These are phyloP conservation scores for Steatocranus sp. DNA, from an alignment of 2,797 vertebrate genomes.

Conservation along the genomic window DNA sequence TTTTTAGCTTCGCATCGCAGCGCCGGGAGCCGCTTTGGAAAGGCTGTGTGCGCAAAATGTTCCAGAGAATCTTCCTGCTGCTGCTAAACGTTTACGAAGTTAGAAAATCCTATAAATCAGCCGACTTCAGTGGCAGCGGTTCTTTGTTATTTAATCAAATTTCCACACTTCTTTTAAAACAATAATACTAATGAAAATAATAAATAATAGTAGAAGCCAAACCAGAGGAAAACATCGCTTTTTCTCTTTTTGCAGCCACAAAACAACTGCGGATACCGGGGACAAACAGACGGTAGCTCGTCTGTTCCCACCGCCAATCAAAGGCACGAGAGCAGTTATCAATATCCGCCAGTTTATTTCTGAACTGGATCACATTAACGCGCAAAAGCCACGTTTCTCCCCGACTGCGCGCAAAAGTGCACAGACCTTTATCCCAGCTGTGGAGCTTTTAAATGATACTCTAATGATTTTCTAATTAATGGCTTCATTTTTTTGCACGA, in stretches of 20 bases:
- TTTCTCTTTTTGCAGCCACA: neutral
- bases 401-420: neutral
- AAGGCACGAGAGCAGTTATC: neutral
- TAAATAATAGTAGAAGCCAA: rapidly evolving
- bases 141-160: neutral
- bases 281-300: neutral
- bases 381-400: neutral
- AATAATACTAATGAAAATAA: rapidly evolving
- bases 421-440: neutral
- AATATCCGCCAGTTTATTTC: neutral
- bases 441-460: neutral
- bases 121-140: neutral
- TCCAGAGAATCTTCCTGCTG: neutral
- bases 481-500: neutral
- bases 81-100: neutral
- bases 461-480: neutral
- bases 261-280: neutral
- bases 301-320: neutral
- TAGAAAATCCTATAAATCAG: neutral
- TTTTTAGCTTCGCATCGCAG: neutral
- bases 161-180: rapidly evolving
- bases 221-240: neutral
- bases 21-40: neutral
- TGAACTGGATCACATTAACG: neutral
- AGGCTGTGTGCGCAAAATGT: neutral